Conservation (phyloP, 2,888 invertebrate species). For the Drosophila lutescens region DNA sequence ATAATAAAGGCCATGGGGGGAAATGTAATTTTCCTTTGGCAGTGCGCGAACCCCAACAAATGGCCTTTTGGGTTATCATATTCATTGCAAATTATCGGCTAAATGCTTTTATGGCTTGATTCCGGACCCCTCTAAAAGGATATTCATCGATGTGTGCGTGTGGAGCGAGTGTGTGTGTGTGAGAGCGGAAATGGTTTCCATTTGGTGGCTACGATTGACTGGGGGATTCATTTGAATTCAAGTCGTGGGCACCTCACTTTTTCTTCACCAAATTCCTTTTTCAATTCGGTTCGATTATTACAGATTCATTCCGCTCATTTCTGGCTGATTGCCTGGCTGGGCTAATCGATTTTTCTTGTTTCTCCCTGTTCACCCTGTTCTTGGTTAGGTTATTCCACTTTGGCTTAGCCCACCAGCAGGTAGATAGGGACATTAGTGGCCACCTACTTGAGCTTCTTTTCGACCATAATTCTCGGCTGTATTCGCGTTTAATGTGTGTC, state of each 20-base stretch:
- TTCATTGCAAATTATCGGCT: constrained; percentile 71
- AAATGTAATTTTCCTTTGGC: constrained; percentile 28
- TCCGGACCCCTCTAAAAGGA: constrained; percentile 16
- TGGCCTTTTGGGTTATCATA: constrained; percentile 49
- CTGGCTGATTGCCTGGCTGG: constrained; percentile 28
- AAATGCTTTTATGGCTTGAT: constrained; percentile 61
- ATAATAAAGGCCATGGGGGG: constrained; percentile 20
- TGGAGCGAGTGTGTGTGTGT: not conserved
- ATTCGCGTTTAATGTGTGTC: constrained; percentile 65
- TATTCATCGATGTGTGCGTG: constrained; percentile 4
- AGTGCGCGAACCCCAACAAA: constrained; percentile 11
- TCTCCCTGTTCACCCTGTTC: constrained; percentile 3
- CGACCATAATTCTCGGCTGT: constrained; percentile 31
- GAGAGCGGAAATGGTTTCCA: constrained; percentile 36
- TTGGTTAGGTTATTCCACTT: constrained; percentile 28
- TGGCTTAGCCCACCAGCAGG: not conserved
- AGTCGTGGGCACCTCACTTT: constrained; percentile 5
- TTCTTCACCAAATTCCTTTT: constrained; percentile 24
- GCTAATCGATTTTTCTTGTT: constrained; percentile 42
- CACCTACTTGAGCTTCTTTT: constrained; percentile 18
- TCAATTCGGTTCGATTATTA: constrained; percentile 40
- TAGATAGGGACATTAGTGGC: constrained; percentile 11
- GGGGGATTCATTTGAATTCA: constrained; percentile 38
- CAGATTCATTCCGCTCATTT: constrained; percentile 45
- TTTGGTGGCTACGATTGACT: constrained; percentile 31